Percentiles rank a stretch among this genome's conserved stretches.
phyloP scores from a whole-genome alignment of 2,888 invertebrate genomes.

The Sesamia inferens region DNA sequence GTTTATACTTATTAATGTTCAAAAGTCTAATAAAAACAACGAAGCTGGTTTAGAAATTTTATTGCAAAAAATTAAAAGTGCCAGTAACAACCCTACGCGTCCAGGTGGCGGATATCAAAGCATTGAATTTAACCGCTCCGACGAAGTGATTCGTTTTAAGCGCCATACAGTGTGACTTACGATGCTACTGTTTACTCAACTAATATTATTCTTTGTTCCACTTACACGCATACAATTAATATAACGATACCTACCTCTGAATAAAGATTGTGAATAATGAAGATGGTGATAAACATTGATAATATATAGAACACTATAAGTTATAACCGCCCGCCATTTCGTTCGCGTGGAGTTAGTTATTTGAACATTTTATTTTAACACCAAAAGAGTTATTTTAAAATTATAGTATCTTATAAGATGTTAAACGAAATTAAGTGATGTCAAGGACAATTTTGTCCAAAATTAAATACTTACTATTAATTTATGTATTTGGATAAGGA shows the following conservation, averaged over 20 bases:
- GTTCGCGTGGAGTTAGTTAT: too few relatives aligned
- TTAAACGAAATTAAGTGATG: too few relatives aligned
- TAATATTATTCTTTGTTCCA: conserved; percentile 86
- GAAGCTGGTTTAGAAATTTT: not conserved
- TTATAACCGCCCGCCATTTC: too few relatives aligned
- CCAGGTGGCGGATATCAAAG: conserved; percentile 86
- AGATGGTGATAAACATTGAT: conserved; percentile 8
- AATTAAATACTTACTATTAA: too few relatives aligned
- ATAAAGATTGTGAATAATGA: conserved; percentile 6
- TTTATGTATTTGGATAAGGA: too few relatives aligned
- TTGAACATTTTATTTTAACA: too few relatives aligned
- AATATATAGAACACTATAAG: too few relatives aligned
- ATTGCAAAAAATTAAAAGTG: not conserved
- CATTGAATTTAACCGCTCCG: conserved; percentile 84
- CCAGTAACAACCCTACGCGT: conserved; percentile 75
- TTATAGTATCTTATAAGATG: too few relatives aligned
- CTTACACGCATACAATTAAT: conserved; percentile 71
- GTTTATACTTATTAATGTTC: too few relatives aligned
- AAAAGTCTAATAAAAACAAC: not conserved
- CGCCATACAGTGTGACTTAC: conserved; percentile 85
- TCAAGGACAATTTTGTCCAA: too few relatives aligned
- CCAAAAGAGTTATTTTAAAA: too few relatives aligned
- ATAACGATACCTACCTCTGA: conserved; percentile 35
- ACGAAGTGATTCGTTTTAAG: conserved; percentile 86
- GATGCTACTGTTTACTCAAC: conserved; percentile 83